A percentile compares a stretch with the other conserved stretches of the same genome.
Conservation (phyloP, 2,888 invertebrate genomes). For the Sarcophaga rosellei region DNA sequence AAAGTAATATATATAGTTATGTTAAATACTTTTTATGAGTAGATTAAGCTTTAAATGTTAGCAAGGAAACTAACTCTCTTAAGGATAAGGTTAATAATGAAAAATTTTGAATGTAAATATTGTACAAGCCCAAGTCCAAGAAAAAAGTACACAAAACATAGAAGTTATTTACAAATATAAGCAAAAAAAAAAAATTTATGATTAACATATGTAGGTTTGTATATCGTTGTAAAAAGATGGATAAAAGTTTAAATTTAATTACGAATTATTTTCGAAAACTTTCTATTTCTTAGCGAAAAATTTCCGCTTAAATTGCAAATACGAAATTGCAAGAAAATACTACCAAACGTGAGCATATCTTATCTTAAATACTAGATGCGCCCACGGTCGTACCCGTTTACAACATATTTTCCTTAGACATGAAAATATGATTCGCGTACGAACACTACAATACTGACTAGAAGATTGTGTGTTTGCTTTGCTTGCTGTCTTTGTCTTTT, state of each 20-base stretch:
- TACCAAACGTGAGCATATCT: too few relatives aligned
- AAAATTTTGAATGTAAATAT: conserved; percentile 9
- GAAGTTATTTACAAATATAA: conserved; percentile 28
- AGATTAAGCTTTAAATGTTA: conserved; percentile 19
- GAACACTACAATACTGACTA: too few relatives aligned
- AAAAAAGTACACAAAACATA: conserved; percentile 21
- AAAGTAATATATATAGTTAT: too few relatives aligned
- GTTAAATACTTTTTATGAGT: conserved; percentile 2
- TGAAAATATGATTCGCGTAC: too few relatives aligned
- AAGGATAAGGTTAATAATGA: conserved; percentile 23
- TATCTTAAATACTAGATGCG: too few relatives aligned
- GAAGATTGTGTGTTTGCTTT: too few relatives aligned
- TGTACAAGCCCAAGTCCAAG: background rate
- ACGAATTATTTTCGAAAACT: background rate
- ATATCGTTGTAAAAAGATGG: conserved; percentile 16
- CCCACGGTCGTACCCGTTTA: too few relatives aligned
- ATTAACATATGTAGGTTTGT: background rate
- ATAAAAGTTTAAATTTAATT: conserved; percentile 5
- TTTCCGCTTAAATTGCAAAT: too few relatives aligned
- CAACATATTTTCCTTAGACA: too few relatives aligned
- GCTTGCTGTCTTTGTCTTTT: too few relatives aligned
- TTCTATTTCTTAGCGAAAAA: too few relatives aligned
- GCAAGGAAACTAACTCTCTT: background rate
- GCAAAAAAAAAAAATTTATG: background rate
- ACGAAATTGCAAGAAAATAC: too few relatives aligned